Evolutionary conservation across 2,113 vertebrate species (phyloP), one percentile per base, ranked within the genome.

Genomic region (Pluvialis apricaria): DNA sequence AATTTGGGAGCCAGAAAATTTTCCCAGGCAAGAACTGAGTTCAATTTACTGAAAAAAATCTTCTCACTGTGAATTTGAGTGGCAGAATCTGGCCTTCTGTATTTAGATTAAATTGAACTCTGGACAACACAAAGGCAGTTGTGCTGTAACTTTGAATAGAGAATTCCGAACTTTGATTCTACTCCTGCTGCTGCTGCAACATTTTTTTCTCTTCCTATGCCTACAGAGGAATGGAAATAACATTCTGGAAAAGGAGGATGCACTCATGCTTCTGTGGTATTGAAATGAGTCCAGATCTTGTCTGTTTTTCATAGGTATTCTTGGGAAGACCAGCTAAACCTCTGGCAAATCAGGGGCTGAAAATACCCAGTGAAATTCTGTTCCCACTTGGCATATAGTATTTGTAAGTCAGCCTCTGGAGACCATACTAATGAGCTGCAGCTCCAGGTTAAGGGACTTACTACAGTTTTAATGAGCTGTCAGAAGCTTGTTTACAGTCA

Each of bases 401-500:
- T 65, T 70, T 88, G 70, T 65, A 86, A 89, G 38, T 66, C 70
- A 80, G 82, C 71, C 91, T 83, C 91, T 86, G 70, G 89, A 97
- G 62, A 95, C 22, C 54, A 77, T 78, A 31, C 36, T 97, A 94
- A 94, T 81, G 84, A 96, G 89, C 87, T 86, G 70, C 84, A 95
- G 91, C 75, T 90, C 84, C 71, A 64, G 81, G 81, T 91, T 66
- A 90, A 90, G 15, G 10, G 75, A 88, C 62, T 86, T 65, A 64
- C 25, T 77, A 12, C 87, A 83, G 60, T 49, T 91, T 91, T 92
- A 96, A 94, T 64, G 92, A 96, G 78, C 82, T 91, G 91, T 93
- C 75, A 88, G 93, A 93, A 91, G 68, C 58, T 83, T 92, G 90
- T 94, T 96, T 96, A 95, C 71, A 71, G 68, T 82, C 68, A 82